Percentiles rank a stretch among this genome's conserved stretches.
Evolutionary conservation across 2,888 invertebrate species (phyloP).

Genomic region (Cataglyphis cursor): DNA sequence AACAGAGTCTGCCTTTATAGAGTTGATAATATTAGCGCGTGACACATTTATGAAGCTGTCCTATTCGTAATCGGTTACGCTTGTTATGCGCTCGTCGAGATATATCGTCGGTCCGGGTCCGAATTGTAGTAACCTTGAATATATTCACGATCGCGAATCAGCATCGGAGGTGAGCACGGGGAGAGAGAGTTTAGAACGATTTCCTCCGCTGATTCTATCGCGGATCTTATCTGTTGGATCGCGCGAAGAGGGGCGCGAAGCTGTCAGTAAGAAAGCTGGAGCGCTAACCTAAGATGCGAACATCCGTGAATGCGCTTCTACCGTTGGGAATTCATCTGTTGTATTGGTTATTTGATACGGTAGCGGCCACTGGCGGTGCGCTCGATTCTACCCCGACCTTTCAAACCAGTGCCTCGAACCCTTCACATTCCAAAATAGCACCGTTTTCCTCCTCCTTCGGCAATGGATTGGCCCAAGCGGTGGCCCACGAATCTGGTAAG

Average conservation of each 20-base stretch:
- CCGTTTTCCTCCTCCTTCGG: conserved; percentile 86
- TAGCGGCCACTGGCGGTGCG: conserved; percentile 84
- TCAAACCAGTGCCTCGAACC: conserved; percentile 73
- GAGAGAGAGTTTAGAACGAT: conserved; percentile 36
- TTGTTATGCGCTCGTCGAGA: conserved; percentile 72
- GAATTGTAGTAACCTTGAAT: conserved; percentile 76
- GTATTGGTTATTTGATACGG: conserved; percentile 79
- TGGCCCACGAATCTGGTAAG: conserved; percentile 88
- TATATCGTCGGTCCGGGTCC: conserved; percentile 62
- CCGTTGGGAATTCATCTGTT: conserved; percentile 80
- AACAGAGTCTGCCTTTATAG: conserved; percentile 71
- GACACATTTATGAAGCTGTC: conserved; percentile 65
- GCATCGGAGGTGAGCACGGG: conserved; percentile 69
- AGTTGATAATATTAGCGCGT: conserved; percentile 67
- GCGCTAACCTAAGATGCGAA: conserved; percentile 85
- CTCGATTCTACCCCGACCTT: conserved; percentile 81
- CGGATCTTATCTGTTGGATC: conserved; percentile 58
- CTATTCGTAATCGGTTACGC: conserved; percentile 66
- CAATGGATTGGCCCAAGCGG: conserved; percentile 89
- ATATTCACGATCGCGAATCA: conserved; percentile 63
- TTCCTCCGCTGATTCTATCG: not conserved
- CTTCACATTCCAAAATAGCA: conserved; percentile 78
- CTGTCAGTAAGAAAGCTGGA: conserved; percentile 76
- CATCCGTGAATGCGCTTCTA: conserved; percentile 80
- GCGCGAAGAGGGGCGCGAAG: conserved; percentile 63